These are phyloP conservation scores for Germaria angustata DNA, from an alignment of 2,888 invertebrate genomes.

Conservation along the genomic window DNA sequence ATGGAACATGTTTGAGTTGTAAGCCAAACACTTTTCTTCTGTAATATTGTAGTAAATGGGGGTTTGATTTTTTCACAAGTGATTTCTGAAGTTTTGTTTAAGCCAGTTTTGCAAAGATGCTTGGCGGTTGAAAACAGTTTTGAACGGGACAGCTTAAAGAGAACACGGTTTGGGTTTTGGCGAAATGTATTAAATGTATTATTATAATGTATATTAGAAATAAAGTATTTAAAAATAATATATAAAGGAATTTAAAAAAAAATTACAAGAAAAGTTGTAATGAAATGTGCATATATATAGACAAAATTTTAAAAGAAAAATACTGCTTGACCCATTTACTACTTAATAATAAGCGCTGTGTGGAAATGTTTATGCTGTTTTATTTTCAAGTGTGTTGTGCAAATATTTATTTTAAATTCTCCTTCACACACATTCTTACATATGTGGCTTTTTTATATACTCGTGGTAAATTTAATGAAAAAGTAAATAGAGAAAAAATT, in stretches of 20 bases:
- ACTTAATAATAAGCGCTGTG: neutral
- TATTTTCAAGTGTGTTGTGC: constrained; percentile 21
- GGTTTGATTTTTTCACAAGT: neutral
- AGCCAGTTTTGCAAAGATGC: constrained; percentile 51
- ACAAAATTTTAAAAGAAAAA: neutral
- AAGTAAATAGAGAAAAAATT: too few relatives aligned
- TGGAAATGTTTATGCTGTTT: neutral
- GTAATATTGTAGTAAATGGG: neutral
- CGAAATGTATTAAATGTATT: neutral
- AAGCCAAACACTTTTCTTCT: neutral
- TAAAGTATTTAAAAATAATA: neutral
- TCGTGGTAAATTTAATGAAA: too few relatives aligned
- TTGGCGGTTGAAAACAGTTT: constrained; percentile 52
- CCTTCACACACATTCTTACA: neutral
- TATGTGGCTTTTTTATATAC: neutral
- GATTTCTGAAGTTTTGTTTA: neutral
- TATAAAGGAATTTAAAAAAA: neutral
- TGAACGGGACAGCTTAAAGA: constrained; percentile 55
- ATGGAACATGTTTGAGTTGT: constrained; percentile 42
- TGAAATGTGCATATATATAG: neutral
- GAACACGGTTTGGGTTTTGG: constrained; percentile 40
- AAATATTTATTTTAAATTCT: neutral
- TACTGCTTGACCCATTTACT: neutral
- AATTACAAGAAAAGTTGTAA: neutral
- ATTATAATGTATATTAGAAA: too few relatives aligned